phyloP scores from a whole-genome alignment of 2,113 vertebrate species.

The Machaerirhynchus nigripectus region DNA sequence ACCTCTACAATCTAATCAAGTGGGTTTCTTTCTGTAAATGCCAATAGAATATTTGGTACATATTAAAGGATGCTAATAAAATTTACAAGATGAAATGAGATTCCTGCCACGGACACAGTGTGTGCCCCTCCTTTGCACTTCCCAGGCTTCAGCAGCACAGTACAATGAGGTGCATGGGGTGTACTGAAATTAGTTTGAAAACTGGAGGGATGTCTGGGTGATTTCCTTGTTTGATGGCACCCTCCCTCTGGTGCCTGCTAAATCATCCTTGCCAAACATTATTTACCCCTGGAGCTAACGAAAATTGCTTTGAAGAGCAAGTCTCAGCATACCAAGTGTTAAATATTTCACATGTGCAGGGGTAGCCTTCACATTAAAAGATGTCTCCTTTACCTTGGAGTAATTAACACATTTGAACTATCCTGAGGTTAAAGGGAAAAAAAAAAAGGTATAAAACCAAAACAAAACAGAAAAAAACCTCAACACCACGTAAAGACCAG shows the following conservation, averaged over 20 bases:
- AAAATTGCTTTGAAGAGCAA: constrained; percentile 60
- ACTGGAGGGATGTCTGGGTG: neutral
- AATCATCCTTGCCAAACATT: constrained; percentile 35
- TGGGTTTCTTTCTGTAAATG: constrained; percentile 3
- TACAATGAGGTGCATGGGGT: neutral
- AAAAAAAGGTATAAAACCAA: neutral
- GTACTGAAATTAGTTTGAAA: neutral
- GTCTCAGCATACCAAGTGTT: constrained; percentile 59
- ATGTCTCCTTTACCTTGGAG: neutral
- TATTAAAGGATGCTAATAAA: neutral
- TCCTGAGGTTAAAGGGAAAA: neutral
- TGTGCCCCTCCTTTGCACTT: neutral
- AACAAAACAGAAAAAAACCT: neutral
- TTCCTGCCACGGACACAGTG: neutral
- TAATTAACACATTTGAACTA: constrained; percentile 40
- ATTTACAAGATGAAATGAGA: neutral
- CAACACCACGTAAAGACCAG: neutral
- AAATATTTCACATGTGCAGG: constrained; percentile 41
- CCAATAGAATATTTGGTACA: neutral
- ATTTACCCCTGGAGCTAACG: constrained; percentile 57
- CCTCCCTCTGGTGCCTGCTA: constrained; percentile 14
- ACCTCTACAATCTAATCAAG: neutral
- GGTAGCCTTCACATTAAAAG: constrained; percentile 56
- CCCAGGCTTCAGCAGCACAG: neutral
- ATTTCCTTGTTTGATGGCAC: constrained; percentile 17